Conservation (phyloP, 2,113 vertebrate genomes). For the Martes martes region DNA sequence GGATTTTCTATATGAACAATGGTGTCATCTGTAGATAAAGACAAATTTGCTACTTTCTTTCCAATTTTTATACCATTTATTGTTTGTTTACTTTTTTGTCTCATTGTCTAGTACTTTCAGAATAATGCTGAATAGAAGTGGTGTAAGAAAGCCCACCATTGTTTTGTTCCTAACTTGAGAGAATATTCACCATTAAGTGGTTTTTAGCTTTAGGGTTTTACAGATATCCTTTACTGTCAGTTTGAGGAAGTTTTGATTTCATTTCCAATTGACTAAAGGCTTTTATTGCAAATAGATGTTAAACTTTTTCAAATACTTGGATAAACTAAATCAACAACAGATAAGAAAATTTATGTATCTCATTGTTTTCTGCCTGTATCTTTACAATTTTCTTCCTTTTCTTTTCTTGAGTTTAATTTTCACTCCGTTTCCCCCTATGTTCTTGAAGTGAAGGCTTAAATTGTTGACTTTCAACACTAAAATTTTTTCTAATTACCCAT, state of each 20-base stretch:
- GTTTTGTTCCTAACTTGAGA: background rate
- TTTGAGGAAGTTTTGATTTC: background rate
- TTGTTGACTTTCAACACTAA: background rate
- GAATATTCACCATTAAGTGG: background rate
- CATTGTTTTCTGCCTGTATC: background rate
- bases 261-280: background rate
- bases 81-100: background rate
- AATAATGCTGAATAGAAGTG: background rate
- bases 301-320: background rate
- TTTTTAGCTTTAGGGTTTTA: background rate
- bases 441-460: background rate
- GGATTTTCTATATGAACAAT: background rate
- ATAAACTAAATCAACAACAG: background rate
- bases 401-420: background rate
- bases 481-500: background rate
- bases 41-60: background rate
- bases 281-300: background rate
- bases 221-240: background rate
- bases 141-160: background rate
- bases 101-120: background rate
- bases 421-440: background rate
- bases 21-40: background rate
- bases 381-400: background rate
- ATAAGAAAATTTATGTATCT: constrained; percentile 10
- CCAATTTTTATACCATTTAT: background rate